These are phyloP conservation scores for Pangasius djambal DNA, from an alignment of 2,797 vertebrate genomes.

Conservation along the genomic window DNA sequence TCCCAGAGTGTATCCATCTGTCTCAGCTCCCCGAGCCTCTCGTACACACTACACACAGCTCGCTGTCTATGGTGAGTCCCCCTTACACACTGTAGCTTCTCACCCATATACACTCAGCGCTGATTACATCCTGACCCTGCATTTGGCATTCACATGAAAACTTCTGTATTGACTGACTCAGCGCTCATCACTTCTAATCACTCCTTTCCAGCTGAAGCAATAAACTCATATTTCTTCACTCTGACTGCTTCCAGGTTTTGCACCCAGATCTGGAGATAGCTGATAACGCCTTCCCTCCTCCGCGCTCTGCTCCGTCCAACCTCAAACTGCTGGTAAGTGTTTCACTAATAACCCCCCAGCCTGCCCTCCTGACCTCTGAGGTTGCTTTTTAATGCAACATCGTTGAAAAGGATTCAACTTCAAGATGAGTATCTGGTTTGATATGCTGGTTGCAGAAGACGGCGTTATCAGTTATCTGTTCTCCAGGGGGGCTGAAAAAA, in stretches of 20 bases:
- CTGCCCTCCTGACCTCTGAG: constrained; percentile 14
- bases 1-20: constrained; percentile 97
- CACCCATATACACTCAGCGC: constrained; percentile 7
- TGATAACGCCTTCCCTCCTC: constrained; percentile 95
- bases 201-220: constrained; percentile 5
- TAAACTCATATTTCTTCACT: constrained; percentile 34
- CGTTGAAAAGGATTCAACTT: neutral
- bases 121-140: neutral
- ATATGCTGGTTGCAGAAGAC: constrained; percentile 34
- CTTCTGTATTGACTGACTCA: constrained; percentile 12
- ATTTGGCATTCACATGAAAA: neutral
- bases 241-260: constrained; percentile 80
- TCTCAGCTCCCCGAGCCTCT: constrained; percentile 95
- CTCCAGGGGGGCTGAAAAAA: constrained; percentile 34
- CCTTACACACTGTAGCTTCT: neutral
- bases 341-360: constrained; percentile 16
- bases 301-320: constrained; percentile 89
- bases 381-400: constrained; percentile 1
- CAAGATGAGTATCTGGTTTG: constrained; percentile 30
- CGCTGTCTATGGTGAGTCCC: constrained; percentile 86
- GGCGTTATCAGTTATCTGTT: constrained; percentile 42
- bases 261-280: constrained; percentile 97
- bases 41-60: constrained; percentile 85
- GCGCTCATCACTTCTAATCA: neutral
- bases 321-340: constrained; percentile 93